phyloP scores from a whole-genome alignment of 2,888 invertebrate species.

The Plusia festucae region DNA sequence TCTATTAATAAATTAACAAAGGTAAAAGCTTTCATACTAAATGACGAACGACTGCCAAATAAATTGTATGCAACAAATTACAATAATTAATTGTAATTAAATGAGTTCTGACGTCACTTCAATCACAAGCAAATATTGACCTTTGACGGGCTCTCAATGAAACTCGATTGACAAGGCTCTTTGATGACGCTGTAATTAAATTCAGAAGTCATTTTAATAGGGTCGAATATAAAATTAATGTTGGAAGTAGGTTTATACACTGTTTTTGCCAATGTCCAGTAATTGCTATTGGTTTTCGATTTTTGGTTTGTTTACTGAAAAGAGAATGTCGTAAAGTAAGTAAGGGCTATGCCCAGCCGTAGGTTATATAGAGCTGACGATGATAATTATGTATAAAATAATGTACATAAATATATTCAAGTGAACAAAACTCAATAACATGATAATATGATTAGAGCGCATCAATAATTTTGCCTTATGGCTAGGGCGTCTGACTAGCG shows the following conservation, averaged over 20 bases:
- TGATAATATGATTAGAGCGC: too few relatives aligned
- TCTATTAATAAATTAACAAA: neutral
- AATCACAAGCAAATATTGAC: slow-evolving; percentile 40
- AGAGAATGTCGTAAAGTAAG: too few relatives aligned
- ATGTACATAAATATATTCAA: neutral
- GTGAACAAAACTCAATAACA: too few relatives aligned
- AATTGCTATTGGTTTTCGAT: neutral
- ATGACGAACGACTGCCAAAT: neutral
- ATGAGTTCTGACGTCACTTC: slow-evolving; percentile 18
- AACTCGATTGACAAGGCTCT: slow-evolving; percentile 31
- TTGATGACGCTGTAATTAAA: slow-evolving; percentile 46
- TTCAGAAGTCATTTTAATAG: slow-evolving; percentile 34
- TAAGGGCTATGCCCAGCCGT: too few relatives aligned
- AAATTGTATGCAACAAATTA: slow-evolving; percentile 1
- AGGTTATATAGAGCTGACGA: too few relatives aligned
- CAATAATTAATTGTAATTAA: slow-evolving; percentile 30
- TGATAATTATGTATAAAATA: too few relatives aligned
- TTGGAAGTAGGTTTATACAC: neutral
- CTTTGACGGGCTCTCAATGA: slow-evolving; percentile 21
- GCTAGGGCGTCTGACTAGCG: too few relatives aligned
- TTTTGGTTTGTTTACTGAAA: neutral
- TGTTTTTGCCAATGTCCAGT: neutral
- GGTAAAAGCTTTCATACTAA: neutral
- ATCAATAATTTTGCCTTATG: too few relatives aligned
- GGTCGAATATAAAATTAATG: slow-evolving; percentile 15